Evolutionary conservation across 2,888 invertebrate species (phyloP).

Genomic region (Tipula lateralis): DNA sequence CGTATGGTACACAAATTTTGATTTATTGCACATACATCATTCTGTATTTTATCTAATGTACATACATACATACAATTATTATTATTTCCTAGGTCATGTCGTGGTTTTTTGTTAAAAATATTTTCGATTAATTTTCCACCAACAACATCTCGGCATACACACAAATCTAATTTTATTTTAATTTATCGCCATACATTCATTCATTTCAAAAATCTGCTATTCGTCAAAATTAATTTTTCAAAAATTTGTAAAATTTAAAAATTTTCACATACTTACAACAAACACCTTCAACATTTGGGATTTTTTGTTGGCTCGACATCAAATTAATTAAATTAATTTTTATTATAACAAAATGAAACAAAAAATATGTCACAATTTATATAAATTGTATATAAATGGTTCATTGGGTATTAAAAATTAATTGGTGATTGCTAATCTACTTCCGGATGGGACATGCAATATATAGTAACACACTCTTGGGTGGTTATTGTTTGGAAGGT

Average conservation of each 20-base stretch:
- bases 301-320: not conserved
- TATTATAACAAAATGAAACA: not conserved
- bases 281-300: not conserved
- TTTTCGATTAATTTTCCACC: not conserved
- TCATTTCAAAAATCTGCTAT: not conserved
- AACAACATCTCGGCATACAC: not conserved
- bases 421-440: not conserved
- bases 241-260: not conserved
- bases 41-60: no score
- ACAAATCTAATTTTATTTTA: not conserved
- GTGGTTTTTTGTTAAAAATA: not conserved
- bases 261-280: not conserved
- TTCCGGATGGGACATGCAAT: not conserved
- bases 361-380: not conserved
- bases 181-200: not conserved
- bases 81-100: not conserved
- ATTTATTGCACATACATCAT: not conserved
- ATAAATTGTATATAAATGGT: not conserved
- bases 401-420: not conserved
- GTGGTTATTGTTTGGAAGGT: no score
- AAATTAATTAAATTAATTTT: not conserved
- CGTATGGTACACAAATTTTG: not conserved
- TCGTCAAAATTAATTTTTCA: not conserved
- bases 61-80: no score
- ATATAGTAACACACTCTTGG: no score